Conservation (phyloP, 2,113 vertebrate genomes). For the Trichechus manatus region DNA sequence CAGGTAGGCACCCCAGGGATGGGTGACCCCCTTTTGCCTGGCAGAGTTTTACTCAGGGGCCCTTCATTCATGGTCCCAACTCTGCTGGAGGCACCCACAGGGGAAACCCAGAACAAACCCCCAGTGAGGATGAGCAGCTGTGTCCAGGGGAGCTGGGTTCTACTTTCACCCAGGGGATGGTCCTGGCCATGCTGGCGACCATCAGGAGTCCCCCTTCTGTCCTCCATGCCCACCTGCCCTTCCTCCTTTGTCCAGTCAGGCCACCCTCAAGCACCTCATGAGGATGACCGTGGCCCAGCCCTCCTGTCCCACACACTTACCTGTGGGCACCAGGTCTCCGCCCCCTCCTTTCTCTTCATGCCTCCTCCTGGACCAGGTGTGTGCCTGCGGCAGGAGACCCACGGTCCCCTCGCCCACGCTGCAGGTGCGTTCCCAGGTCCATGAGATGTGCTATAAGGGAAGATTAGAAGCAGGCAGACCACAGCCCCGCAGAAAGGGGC, state of each 20-base stretch:
- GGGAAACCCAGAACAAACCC: background rate
- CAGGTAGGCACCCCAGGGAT: background rate
- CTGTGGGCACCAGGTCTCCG: background rate
- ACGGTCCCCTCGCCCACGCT: too few relatives aligned
- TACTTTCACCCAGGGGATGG: rapidly evolving
- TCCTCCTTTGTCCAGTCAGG: background rate
- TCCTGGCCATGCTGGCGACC: rapidly evolving
- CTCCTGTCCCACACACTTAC: rapidly evolving
- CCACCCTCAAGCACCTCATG: background rate
- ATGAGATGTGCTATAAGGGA: rapidly evolving
- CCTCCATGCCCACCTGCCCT: rapidly evolving
- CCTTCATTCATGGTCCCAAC: background rate
- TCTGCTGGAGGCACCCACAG: background rate
- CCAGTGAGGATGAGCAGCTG: background rate
- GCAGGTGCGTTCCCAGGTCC: background rate
- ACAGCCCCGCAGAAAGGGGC: too few relatives aligned
- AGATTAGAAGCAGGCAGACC: background rate
- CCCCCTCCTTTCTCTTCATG: background rate
- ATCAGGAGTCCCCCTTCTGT: background rate
- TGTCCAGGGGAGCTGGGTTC: rapidly evolving
- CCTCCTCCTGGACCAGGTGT: background rate
- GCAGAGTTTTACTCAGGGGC: background rate
- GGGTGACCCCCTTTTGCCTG: background rate
- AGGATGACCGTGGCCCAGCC: background rate
- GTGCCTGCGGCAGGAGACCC: background rate